These are phyloP conservation scores for Cyphomyrus plagiostoma DNA, from an alignment of 2,113 vertebrate species.

Conservation along the genomic window DNA sequence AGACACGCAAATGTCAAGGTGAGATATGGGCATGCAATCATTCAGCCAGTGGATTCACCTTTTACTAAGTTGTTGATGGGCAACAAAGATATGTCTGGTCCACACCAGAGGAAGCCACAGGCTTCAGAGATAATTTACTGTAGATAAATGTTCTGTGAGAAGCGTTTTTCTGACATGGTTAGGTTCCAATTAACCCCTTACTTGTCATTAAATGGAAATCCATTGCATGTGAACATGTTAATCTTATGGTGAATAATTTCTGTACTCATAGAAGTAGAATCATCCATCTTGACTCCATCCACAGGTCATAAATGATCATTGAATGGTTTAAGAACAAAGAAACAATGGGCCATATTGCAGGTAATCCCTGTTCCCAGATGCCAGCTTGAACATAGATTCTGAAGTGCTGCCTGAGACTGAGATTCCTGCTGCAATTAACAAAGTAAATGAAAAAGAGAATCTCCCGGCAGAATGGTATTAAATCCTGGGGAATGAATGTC, in stretches of 20 bases:
- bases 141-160: background rate
- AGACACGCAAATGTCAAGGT: background rate
- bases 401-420: background rate
- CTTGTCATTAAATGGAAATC: background rate
- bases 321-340: background rate
- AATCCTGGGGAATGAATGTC: background rate
- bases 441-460: background rate
- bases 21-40: background rate
- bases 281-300: background rate
- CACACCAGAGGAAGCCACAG: background rate
- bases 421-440: background rate
- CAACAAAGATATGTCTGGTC: background rate
- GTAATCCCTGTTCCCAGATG: background rate
- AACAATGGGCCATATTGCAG: background rate
- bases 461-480: background rate
- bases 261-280: background rate
- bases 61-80: background rate
- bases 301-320: background rate
- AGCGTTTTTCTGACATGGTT: background rate
- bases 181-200: background rate
- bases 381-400: background rate
- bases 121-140: background rate
- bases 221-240: background rate
- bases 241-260: background rate
- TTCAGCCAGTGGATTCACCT: background rate